Base-by-base conservation (phyloP, 2,797 vertebrate species). In the Alauda arvensis region DNA sequence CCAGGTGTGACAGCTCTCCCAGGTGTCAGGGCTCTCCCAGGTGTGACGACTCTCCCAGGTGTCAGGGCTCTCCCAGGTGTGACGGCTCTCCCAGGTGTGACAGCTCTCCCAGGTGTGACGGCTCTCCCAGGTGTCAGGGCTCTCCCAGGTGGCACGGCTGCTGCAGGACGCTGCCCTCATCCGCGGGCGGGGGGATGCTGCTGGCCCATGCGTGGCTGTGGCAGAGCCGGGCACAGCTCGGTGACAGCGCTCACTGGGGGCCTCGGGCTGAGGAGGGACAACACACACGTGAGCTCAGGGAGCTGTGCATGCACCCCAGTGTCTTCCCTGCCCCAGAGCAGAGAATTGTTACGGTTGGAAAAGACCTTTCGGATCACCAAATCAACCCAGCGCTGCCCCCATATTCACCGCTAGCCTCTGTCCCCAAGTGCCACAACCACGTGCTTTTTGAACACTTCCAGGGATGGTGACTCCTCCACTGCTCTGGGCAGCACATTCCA, bases 221-320 rank as follows among this genome's bases (percentile, higher is more conserved):
- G 61, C 67, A 79, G 69, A 39, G 79, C 63, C 29, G 4, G 53
- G 56, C 2, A 43, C 49, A 86, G 79, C 61, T 72, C 12, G 8
- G 77, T 48, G 68, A 25, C 70, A 0, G 18, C 18, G 33, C 62
- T 88, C 85, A 88, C 67, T 20, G 12, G 67, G 77, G 34, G 53
- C 72, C 83, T 83, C 4, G 24, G 74, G 55, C 95, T 95, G 89
- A 18, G 78, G 51, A 88, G 33, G 28, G 61, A 94, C 92, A 85
- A 33, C 18, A 69, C 51, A 71, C 67, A 18, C 0, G 19, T 85
- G 57, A 89, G 55, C 69, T 31, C 72, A 48, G 51, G 29, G 21
- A 56, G 28, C 31, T 51, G 39, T 4, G 48, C 60, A 19, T 34
- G 16, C 63, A 79, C 11, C 15, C 21, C 45, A 28, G 29, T 3